Conservation (phyloP, 2,113 vertebrate genomes). For the Phylloscopus whistleri region DNA sequence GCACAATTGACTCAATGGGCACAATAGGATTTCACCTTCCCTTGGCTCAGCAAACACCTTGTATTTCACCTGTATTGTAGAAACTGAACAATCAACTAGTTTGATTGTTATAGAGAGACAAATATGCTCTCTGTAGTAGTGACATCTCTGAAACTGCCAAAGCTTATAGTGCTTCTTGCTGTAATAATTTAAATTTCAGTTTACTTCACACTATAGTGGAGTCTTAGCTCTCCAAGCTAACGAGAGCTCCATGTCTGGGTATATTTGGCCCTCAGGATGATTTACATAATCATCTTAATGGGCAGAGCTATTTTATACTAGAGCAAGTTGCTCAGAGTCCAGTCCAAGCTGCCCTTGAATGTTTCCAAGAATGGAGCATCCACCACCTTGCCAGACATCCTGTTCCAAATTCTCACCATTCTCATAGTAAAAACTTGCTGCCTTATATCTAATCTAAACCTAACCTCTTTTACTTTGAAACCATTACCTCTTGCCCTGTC, state of each 20-base stretch:
- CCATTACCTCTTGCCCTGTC: not conserved
- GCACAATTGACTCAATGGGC: accelerated
- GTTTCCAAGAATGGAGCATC: not conserved
- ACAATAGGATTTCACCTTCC: not conserved
- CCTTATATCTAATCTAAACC: not conserved
- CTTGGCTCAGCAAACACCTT: not conserved
- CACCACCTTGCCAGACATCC: accelerated
- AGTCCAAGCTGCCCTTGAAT: not conserved
- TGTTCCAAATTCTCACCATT: not conserved
- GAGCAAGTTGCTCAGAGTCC: not conserved
- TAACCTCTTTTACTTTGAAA: not conserved
- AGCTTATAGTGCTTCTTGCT: not conserved
- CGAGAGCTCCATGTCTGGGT: not conserved
- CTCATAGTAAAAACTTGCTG: not conserved
- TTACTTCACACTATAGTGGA: not conserved
- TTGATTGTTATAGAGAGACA: not conserved
- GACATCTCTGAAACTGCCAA: not conserved
- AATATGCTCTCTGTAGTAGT: not conserved
- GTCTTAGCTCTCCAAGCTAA: not conserved
- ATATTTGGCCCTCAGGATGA: not conserved
- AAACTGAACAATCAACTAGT: not conserved
- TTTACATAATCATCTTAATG: not conserved
- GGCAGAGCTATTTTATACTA: not conserved
- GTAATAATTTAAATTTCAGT: not conserved
- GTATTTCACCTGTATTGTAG: not conserved